These are phyloP conservation scores for Melanotaenia duboulayi DNA, from an alignment of 2,113 vertebrate genomes.

Conservation along the genomic window DNA sequence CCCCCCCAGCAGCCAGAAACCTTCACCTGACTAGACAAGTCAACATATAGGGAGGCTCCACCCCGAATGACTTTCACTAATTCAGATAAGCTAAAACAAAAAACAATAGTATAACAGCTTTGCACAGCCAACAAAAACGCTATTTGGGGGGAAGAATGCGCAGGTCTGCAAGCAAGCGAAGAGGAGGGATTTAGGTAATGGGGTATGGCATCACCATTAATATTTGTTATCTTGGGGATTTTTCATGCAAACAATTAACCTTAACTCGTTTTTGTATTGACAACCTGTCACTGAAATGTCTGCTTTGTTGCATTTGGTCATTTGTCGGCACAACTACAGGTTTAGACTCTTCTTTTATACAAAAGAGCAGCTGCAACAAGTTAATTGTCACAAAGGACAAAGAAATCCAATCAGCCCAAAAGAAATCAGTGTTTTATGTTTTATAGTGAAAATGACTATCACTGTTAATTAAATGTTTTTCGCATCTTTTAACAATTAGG, in stretches of 20 bases:
- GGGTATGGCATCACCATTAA: not conserved
- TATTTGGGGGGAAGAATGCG: not conserved
- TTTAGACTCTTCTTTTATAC: not conserved
- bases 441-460: not conserved
- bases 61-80: not conserved
- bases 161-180: not conserved
- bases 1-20: not conserved
- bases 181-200: not conserved
- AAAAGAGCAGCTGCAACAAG: not conserved
- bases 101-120: not conserved
- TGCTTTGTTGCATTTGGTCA: not conserved
- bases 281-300: not conserved
- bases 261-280: constrained; percentile 13
- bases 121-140: not conserved
- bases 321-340: constrained; percentile 28
- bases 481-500: not conserved
- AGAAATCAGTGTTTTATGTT: not conserved
- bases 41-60: not conserved
- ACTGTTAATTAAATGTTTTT: too few species aligned
- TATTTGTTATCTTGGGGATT: constrained; percentile 1
- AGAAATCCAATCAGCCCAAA: not conserved
- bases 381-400: not conserved
- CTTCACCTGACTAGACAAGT: constrained; percentile 16
- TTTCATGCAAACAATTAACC: not conserved
- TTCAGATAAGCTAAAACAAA: constrained; percentile 1